Conservation (phyloP, 2,888 invertebrate species). For the Conus canariensis region DNA sequence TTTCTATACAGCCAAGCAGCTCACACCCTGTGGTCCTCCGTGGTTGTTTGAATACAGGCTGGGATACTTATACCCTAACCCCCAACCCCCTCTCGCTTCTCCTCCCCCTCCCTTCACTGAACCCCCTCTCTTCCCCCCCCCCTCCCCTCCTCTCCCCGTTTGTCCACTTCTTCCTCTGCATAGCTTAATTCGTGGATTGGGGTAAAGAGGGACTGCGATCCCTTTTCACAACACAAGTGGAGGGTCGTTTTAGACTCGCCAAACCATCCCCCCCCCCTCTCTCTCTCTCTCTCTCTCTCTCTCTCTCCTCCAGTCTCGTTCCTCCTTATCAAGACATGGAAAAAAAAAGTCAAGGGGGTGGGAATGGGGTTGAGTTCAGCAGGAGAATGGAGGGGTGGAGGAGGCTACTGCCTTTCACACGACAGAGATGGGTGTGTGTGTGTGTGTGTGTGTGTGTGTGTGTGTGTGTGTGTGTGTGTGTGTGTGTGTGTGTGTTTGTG, state of each 20-base stretch:
- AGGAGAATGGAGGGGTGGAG: neutral
- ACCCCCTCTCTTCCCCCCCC: neutral
- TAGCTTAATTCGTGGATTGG: neutral
- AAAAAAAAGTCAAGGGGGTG: neutral
- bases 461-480: too few species aligned
- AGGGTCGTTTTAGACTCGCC: neutral
- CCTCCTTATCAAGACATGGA: neutral
- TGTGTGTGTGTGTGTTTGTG: too few species aligned
- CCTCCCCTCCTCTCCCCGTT: too few species aligned
- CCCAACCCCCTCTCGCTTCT: too few species aligned
- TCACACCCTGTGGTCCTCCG: too few species aligned
- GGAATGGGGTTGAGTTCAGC: neutral
- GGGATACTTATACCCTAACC: too few species aligned
- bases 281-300: too few species aligned
- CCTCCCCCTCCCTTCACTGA: neutral
- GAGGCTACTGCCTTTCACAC: neutral
- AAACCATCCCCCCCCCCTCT: too few species aligned
- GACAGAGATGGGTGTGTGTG: too few species aligned
- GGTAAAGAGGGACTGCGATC: neutral
- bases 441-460: too few species aligned
- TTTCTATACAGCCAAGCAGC: too few species aligned
- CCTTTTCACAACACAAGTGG: neutral
- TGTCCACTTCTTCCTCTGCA: neutral
- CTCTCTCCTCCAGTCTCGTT: neutral
- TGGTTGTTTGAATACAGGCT: too few species aligned